Percentiles rank a stretch among this genome's conserved stretches.
Conservation (phyloP, 2,888 invertebrate genomes). For the Chrysina gloriosa region DNA sequence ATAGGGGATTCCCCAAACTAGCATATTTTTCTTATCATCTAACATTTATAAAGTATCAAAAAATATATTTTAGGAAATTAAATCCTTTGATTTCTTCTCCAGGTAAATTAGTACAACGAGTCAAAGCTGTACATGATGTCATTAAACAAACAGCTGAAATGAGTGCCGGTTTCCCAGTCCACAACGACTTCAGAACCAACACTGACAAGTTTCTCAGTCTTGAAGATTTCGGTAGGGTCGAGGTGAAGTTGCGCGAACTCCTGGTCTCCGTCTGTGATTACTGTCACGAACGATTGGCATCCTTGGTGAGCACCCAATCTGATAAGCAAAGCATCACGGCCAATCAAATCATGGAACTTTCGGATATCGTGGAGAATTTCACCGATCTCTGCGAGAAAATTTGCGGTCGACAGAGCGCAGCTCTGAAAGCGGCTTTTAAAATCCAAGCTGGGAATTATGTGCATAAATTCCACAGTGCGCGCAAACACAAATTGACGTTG, state of each 20-base stretch:
- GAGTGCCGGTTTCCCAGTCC: conserved; percentile 68
- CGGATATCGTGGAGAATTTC: conserved; percentile 82
- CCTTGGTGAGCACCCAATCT: conserved; percentile 83
- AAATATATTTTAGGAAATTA: too few relatives aligned
- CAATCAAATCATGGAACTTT: conserved; percentile 80
- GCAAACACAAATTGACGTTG: conserved; percentile 85
- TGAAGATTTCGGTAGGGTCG: conserved; percentile 77
- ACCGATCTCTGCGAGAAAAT: conserved; percentile 80
- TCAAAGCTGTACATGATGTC: conserved; percentile 79
- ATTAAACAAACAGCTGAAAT: conserved; percentile 81
- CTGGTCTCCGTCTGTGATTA: conserved; percentile 88
- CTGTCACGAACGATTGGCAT: conserved; percentile 92
- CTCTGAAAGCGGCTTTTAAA: conserved; percentile 84
- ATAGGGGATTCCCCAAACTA: too few relatives aligned
- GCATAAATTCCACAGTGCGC: conserved; percentile 89
- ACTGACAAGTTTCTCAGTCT: conserved; percentile 77
- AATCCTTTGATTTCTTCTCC: conserved; percentile 24
- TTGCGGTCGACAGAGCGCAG: conserved; percentile 80
- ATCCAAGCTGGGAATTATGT: conserved; percentile 92
- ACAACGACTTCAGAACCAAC: conserved; percentile 61
- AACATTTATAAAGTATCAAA: too few relatives aligned
- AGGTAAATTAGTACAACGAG: conserved; percentile 76
- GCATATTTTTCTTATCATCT: too few relatives aligned
- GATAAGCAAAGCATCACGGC: conserved; percentile 80
- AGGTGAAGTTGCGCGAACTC: conserved; percentile 79